phyloP scores from a whole-genome alignment of 2,888 invertebrate genomes.

The Biston stratarius region DNA sequence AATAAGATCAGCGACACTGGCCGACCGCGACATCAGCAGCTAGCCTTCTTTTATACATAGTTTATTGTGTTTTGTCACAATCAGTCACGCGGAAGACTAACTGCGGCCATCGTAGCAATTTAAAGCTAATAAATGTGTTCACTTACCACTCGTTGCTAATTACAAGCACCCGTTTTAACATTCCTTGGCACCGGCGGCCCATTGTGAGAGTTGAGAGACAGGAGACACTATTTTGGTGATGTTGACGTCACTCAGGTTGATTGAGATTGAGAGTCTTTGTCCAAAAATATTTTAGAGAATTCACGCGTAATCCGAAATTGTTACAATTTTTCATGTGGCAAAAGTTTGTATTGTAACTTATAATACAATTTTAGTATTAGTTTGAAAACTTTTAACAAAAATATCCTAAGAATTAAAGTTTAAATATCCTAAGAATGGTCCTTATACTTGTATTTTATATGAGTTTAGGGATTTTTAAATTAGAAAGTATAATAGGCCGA shows the following conservation, averaged over 20 bases:
- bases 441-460: too few relatives aligned
- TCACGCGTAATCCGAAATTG: neutral
- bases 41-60: neutral
- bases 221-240: slow-evolving; percentile 29
- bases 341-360: neutral
- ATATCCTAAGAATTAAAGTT: too few relatives aligned
- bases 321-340: neutral
- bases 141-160: slow-evolving; percentile 31
- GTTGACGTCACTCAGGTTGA: slow-evolving; percentile 17
- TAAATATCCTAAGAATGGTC: too few relatives aligned
- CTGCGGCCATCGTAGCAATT: slow-evolving; percentile 14
- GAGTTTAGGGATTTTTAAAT: too few relatives aligned
- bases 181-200: slow-evolving; percentile 39
- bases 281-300: slow-evolving; percentile 9
- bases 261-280: slow-evolving; percentile 17
- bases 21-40: neutral
- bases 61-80: slow-evolving; percentile 17
- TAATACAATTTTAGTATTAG: too few relatives aligned
- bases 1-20: neutral
- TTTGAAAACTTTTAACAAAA: too few relatives aligned
- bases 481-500: too few relatives aligned
- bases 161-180: slow-evolving; percentile 35
- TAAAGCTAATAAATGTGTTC: slow-evolving; percentile 30
- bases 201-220: slow-evolving; percentile 27
- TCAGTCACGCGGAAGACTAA: slow-evolving; percentile 8